Base-by-base conservation (phyloP, 2,888 invertebrate genomes). In the Cantharis rufa region DNA sequence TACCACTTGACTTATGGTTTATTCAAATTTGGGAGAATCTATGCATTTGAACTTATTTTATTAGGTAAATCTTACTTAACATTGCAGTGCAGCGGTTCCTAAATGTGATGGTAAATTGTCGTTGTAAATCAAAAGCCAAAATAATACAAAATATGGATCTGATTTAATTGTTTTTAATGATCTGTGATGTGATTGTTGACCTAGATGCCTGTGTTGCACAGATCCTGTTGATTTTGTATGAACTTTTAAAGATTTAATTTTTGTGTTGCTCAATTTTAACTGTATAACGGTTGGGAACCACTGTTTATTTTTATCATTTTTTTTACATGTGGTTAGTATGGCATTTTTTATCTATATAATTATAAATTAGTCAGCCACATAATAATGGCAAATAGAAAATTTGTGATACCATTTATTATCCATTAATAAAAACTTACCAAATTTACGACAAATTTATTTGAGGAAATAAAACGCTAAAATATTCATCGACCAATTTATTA, bases 391-490 rank as follows among this genome's bases (percentile, higher is more conserved):
- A 7, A 48, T 48, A 48, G 48, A 48, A 13, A 68, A 69, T 70
- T 75, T 15, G 64, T 66, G 64, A 66, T 66, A 66, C 18, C 64
- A 66, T 66, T 66, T 66, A 66, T 15, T 66, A 66, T 66, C n/a
- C 21, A 66, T 66, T 66, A 66, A 24, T 48, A 48, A 48, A 48
- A n/a, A 48, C 5, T 48, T 48, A 48, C 48, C n/a, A 48, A n/a
- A n/a, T n/a, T 48, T 18, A 18, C 18, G 18, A 18, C 18, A 18
- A 18, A 18, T 18, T n/a, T n/a, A n/a, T n/a, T n/a, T 18, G 18
- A 18, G 18, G 18, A 18, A 24, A 24, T 24, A 24, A 24, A 48
- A 48, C 48, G 2, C 1, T 4, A 48, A 7, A n/a, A 48, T 48
- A 48, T 48, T 48, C 7, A n/a, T n/a, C n/a, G n/a, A 48, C 13